phyloP scores from a whole-genome alignment of 2,888 invertebrate genomes.

The Nebria salina region DNA sequence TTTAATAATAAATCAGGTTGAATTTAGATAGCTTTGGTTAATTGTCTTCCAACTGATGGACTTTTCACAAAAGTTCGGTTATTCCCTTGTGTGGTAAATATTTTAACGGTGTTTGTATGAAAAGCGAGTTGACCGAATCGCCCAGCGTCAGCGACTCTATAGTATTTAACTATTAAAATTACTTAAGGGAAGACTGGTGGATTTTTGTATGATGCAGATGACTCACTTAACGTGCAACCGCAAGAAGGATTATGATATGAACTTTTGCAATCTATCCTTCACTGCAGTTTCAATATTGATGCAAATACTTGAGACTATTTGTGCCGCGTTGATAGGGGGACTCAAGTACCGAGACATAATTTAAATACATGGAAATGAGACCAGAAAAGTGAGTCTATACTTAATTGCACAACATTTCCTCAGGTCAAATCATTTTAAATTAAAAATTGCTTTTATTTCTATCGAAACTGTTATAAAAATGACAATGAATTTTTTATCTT shows the following conservation, averaged over 20 bases:
- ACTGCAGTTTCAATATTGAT: constrained; percentile 45
- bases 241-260: constrained; percentile 44
- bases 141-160: not conserved
- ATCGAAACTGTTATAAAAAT: no score
- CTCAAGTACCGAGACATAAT: constrained; percentile 18
- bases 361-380: constrained; percentile 23
- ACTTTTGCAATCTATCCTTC: constrained; percentile 47
- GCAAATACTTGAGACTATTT: constrained; percentile 47
- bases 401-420: no score
- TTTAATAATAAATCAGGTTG: not conserved
- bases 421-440: no score
- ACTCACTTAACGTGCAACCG: constrained; percentile 25
- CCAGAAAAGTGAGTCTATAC: not conserved
- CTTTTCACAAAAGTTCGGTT: not conserved
- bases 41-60: not conserved
- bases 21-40: not conserved
- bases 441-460: no score
- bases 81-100: constrained; percentile 5
- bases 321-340: constrained; percentile 17
- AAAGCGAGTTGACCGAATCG: constrained; percentile 5
- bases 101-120: constrained; percentile 7
- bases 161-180: constrained; percentile 14
- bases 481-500: no score
- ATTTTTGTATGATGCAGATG: not conserved
- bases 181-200: constrained; percentile 4